These are phyloP conservation scores for Myioborus miniatus DNA, from an alignment of 2,797 vertebrate species.

Conservation along the genomic window DNA sequence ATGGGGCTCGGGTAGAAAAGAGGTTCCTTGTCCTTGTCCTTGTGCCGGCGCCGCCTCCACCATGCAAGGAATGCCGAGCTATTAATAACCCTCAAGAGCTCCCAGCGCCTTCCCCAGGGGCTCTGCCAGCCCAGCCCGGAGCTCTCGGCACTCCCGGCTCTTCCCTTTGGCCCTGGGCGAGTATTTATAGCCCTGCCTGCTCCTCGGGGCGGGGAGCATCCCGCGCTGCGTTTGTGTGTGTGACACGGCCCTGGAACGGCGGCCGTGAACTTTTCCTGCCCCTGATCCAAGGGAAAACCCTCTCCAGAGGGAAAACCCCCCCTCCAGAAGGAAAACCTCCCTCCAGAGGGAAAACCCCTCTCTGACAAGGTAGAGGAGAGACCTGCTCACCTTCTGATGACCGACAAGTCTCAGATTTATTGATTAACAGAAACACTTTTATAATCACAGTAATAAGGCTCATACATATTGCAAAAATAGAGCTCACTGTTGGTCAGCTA, in stretches of 20 bases:
- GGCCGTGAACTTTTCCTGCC: not conserved
- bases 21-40: not conserved
- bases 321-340: not conserved
- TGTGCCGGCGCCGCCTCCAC: not conserved
- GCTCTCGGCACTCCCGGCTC: not conserved
- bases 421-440: too few relatives aligned
- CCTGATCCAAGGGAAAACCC: fast-evolving
- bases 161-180: not conserved
- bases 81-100: not conserved
- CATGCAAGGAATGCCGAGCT: not conserved
- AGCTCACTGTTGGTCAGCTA: too few relatives aligned
- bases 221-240: not conserved
- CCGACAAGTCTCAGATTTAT: too few relatives aligned
- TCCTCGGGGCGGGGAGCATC: not conserved
- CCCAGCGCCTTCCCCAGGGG: not conserved
- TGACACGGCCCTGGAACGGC: not conserved
- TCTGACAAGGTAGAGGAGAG: too few relatives aligned
- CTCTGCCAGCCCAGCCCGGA: not conserved
- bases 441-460: too few relatives aligned
- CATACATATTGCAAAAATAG: too few relatives aligned
- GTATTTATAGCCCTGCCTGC: constrained; percentile 35
- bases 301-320: not conserved
- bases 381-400: too few relatives aligned
- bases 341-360: too few relatives aligned
- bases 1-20: not conserved